phyloP scores from a whole-genome alignment of 2,797 vertebrate species.

The Capromys pilorides region DNA sequence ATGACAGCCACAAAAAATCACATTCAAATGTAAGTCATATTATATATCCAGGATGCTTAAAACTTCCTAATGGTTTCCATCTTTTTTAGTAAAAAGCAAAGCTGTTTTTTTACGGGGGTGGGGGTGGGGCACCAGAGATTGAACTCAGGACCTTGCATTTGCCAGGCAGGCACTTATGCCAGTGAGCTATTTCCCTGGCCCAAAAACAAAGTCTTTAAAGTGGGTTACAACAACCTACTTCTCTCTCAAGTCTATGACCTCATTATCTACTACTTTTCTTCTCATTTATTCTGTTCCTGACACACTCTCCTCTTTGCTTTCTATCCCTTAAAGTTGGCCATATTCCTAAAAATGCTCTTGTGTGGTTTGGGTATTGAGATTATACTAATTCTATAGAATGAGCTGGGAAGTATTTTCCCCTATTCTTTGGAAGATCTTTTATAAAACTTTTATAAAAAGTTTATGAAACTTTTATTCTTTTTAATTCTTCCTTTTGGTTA shows the following conservation, averaged over 20 bases:
- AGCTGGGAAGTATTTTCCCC: not conserved
- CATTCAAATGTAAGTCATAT: not conserved
- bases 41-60: not conserved
- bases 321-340: not conserved
- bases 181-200: too few species aligned
- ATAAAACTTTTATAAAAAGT: not conserved
- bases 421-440: slow-evolving; percentile 42
- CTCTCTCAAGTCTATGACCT: not conserved
- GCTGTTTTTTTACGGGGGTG: not conserved
- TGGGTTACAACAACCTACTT: not conserved
- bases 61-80: not conserved
- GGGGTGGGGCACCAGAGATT: too few species aligned
- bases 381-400: slow-evolving; percentile 1
- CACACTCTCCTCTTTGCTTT: not conserved
- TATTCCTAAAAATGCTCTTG: not conserved
- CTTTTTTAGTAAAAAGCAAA: slow-evolving; percentile 15
- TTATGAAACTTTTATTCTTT: too few species aligned
- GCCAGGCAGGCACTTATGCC: too few species aligned
- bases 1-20: not conserved
- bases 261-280: not conserved
- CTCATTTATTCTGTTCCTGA: not conserved
- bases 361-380: slow-evolving; percentile 32
- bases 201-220: slow-evolving; percentile 22
- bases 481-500: slow-evolving; percentile 56
- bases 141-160: too few species aligned